Base-by-base conservation (phyloP, 2,797 vertebrate species). In the Enteromius argenteus region DNA sequence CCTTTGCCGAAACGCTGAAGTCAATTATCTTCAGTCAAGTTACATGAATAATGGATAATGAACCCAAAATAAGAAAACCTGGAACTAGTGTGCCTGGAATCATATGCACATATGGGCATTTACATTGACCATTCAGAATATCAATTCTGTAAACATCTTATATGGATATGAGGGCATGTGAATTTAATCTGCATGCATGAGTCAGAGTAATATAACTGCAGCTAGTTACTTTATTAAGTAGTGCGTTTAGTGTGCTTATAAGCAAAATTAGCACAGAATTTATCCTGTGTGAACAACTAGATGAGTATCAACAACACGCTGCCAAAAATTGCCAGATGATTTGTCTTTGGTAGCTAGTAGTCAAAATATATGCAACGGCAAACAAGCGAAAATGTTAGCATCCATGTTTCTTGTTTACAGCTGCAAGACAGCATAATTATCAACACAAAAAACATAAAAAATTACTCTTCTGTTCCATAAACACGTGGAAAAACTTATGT, bases 11-110 rank as follows among this genome's bases (percentile, higher is more conserved):
- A 86, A 86, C 46, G 75, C 85, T 87, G 76, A 86, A 88, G 84
- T 89, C 85, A 90, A 89, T 88, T 84, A 89, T 90, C 86, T 80
- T 86, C 86, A 84, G 80, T 84, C 85, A 76, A 82, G 85, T 79
- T 79, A 56, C 58, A 87, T 90, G 85, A 87, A 85, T 88, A 87
- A 90, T 87, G 80, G 58, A 89, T 71, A 76, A 67, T 68, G 32
- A 53, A 78, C 66, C 85, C 86, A 79, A 87, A 89, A 89, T 79
- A 87, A 86, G 79, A 87, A 75, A 89, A 87, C 73, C 86, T 86
- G 83, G 64, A 60, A 87, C 64, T 44, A 79, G 56, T 32, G 56
- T 67, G n/a, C 11, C 17, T 39, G 80, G 71, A 53, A 58, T 72
- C 46, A 67, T 49, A 32, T 51, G 17, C 23, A 56, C 77, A 66